Percentiles rank a stretch among this genome's conserved stretches.
Evolutionary conservation across 2,113 vertebrate species (phyloP).

Genomic region (Phrynocephalus versicolor): DNA sequence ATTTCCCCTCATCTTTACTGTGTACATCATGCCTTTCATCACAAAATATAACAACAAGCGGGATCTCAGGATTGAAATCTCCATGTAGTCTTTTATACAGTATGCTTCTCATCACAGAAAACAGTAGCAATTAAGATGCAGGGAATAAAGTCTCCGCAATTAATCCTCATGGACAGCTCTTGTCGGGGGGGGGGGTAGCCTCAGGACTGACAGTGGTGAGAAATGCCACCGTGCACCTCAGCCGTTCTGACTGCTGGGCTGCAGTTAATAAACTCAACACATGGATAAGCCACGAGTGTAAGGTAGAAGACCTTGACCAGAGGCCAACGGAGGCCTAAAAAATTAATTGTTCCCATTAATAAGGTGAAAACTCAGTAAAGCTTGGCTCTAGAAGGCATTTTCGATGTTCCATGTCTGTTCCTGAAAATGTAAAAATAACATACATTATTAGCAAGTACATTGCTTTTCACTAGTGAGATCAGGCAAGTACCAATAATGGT

Average conservation of each 20-base stretch:
- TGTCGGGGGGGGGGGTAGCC: no score
- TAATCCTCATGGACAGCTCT: neutral
- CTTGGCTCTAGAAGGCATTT: neutral
- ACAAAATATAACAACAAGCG: no score
- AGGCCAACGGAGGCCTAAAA: no score
- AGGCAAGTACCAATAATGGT: neutral
- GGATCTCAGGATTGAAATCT: no score
- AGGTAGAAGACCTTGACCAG: no score
- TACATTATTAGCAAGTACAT: neutral
- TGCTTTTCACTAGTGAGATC: neutral
- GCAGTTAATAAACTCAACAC: no score
- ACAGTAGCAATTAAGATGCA: neutral
- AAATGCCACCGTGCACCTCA: no score
- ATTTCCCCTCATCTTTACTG: no score
- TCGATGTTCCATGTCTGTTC: neutral
- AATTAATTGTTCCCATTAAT: neutral
- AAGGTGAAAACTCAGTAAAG: neutral
- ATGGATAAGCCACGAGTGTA: no score
- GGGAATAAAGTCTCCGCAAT: neutral
- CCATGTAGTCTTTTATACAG: slow-evolving; percentile 52
- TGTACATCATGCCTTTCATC: no score
- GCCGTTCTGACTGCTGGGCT: no score
- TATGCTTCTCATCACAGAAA: slow-evolving; percentile 40
- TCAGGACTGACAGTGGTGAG: no score
- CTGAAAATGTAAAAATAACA: neutral